These are phyloP conservation scores for Lycophotia porphyrea DNA, from an alignment of 2,888 invertebrate genomes.

Conservation along the genomic window DNA sequence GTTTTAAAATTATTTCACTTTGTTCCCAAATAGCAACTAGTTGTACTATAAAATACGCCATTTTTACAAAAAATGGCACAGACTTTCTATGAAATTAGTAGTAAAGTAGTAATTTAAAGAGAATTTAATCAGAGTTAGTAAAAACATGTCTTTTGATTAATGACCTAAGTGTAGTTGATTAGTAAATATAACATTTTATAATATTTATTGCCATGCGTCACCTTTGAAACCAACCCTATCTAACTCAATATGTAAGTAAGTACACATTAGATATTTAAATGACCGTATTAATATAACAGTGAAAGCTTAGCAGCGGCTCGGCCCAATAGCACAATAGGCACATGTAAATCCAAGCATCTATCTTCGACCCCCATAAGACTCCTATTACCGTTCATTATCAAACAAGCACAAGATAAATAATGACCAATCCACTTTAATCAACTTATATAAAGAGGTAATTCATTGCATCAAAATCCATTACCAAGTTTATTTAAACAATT, in stretches of 20 bases:
- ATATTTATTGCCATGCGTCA: background rate
- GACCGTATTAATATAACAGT: background rate
- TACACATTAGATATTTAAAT: background rate
- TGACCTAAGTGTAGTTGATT: too few species aligned
- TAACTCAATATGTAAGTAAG: background rate
- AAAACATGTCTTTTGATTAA: too few species aligned
- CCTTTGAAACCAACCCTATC: background rate
- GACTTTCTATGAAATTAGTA: too few species aligned
- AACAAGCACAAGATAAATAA: conserved; percentile 59
- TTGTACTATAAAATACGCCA: background rate
- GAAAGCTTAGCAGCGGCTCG: background rate
- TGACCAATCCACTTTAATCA: conserved; percentile 68
- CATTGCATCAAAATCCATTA: conserved; percentile 65
- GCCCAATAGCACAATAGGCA: conserved; percentile 4
- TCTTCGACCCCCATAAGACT: conserved; percentile 47
- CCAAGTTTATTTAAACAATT: conserved; percentile 75
- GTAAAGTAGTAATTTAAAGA: too few species aligned
- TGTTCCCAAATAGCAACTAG: background rate
- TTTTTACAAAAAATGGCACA: too few species aligned
- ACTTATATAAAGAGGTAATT: conserved; percentile 68
- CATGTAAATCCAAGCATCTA: conserved; percentile 40
- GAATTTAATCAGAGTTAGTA: too few species aligned
- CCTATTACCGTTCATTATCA: conserved; percentile 42
- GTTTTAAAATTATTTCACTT: background rate
- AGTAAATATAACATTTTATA: background rate